Evolutionary conservation across 2,797 vertebrate species (phyloP).

Genomic region (Falco cherrug): DNA sequence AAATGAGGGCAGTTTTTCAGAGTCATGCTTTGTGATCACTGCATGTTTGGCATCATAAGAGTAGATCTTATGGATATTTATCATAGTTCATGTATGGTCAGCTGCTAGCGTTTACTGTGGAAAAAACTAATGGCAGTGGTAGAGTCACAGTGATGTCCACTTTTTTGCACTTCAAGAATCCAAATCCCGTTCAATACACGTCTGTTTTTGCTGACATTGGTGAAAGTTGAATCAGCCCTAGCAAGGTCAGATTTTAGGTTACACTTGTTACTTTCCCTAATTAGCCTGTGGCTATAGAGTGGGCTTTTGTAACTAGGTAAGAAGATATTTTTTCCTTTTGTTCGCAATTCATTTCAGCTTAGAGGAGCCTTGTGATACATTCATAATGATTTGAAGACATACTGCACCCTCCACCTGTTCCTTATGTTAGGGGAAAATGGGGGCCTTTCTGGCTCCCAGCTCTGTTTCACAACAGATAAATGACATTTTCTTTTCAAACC

Average conservation of each 20-base stretch:
- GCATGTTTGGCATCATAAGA: background rate
- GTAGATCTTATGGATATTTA: background rate
- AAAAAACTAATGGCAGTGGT: background rate
- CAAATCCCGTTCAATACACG: background rate
- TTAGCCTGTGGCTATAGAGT: background rate
- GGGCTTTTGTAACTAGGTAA: background rate
- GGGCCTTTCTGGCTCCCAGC: background rate
- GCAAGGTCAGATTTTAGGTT: background rate
- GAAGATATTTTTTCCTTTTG: background rate
- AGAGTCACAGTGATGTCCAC: background rate
- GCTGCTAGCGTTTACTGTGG: background rate
- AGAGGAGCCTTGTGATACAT: background rate
- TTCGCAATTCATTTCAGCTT: background rate
- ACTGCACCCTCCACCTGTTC: background rate
- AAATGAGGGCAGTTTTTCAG: background rate
- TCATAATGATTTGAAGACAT: background rate
- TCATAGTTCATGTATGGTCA: background rate
- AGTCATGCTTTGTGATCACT: background rate
- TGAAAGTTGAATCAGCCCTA: background rate
- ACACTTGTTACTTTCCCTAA: background rate
- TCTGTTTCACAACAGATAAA: background rate
- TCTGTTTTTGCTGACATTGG: background rate
- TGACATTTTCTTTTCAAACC: background rate
- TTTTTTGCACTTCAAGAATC: background rate
- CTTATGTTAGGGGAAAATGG: background rate